A percentile compares a stretch with the other conserved stretches of the same genome.
These are phyloP conservation scores for Passerculus sandwichensis DNA, from an alignment of 2,797 vertebrate genomes.

Conservation along the genomic window DNA sequence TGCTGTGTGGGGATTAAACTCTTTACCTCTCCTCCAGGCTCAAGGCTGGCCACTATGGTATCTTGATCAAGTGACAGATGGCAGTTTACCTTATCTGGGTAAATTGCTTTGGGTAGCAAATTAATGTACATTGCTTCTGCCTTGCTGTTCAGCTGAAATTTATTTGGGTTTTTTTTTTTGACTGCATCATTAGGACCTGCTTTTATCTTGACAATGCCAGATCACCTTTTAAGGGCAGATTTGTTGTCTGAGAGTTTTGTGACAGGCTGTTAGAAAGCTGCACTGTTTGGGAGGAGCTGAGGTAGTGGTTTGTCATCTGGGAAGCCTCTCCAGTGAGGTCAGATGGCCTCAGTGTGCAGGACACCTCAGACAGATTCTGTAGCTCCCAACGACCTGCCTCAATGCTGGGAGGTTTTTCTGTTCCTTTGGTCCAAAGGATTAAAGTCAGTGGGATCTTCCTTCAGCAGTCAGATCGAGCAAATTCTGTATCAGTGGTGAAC, in stretches of 20 bases:
- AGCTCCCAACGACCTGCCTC: rapidly evolving
- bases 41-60: neutral
- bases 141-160: neutral
- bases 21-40: neutral
- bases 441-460: neutral
- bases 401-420: neutral
- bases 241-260: neutral
- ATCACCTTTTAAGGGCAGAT: neutral
- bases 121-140: neutral
- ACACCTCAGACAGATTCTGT: neutral
- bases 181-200: neutral
- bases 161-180: neutral
- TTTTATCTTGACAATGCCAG: neutral
- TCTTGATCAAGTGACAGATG: neutral
- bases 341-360: neutral
- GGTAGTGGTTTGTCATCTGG: rapidly evolving
- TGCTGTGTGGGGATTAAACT: neutral
- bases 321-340: neutral
- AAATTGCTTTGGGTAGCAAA: neutral
- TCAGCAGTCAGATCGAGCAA: neutral
- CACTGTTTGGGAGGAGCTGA: neutral
- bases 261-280: neutral
- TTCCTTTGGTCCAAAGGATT: neutral
- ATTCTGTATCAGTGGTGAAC: neutral
- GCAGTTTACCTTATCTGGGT: neutral